Percentiles rank a stretch among this genome's conserved stretches.
These are phyloP conservation scores for Lerista edwardsae DNA, from an alignment of 2,797 vertebrate species.

Conservation along the genomic window DNA sequence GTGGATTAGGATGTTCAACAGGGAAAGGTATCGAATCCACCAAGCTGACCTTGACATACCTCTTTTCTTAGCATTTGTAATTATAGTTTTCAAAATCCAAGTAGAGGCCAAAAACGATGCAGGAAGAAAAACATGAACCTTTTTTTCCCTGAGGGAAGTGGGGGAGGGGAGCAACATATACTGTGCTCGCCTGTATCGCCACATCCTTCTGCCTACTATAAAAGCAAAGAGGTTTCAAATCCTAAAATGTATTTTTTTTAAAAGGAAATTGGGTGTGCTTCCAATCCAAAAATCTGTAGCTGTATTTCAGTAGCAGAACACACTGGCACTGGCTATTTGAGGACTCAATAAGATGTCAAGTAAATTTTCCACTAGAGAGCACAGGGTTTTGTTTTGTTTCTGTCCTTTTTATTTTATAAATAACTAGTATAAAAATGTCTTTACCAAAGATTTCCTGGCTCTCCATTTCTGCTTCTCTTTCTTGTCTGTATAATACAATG, in stretches of 20 bases:
- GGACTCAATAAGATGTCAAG: conserved; percentile 47
- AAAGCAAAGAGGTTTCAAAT: not conserved
- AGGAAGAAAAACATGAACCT: not conserved
- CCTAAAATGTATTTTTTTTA: not conserved
- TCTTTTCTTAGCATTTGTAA: conserved; percentile 10
- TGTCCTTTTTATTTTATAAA: not conserved
- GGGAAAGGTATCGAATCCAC: conserved; percentile 20
- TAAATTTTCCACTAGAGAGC: conserved; percentile 37
- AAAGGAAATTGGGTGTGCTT: not conserved
- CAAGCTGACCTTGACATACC: conserved; percentile 17
- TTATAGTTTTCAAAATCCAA: conserved; percentile 9
- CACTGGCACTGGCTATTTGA: conserved; percentile 38
- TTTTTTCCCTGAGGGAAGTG: not conserved
- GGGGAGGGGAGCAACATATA: not conserved
- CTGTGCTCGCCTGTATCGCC: not conserved
- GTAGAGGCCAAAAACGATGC: conserved; percentile 3
- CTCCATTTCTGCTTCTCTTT: not conserved
- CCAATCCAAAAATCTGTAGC: not conserved
- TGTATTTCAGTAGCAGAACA: conserved; percentile 29
- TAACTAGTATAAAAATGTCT: not conserved
- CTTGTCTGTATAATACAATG: not conserved
- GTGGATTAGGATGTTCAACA: conserved; percentile 1
- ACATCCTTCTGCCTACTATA: too few relatives aligned
- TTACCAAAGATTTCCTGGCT: not conserved
- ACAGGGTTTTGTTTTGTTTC: not conserved